Conservation (phyloP, 2,797 vertebrate species). For the Phrynocephalus vlangalii region DNA sequence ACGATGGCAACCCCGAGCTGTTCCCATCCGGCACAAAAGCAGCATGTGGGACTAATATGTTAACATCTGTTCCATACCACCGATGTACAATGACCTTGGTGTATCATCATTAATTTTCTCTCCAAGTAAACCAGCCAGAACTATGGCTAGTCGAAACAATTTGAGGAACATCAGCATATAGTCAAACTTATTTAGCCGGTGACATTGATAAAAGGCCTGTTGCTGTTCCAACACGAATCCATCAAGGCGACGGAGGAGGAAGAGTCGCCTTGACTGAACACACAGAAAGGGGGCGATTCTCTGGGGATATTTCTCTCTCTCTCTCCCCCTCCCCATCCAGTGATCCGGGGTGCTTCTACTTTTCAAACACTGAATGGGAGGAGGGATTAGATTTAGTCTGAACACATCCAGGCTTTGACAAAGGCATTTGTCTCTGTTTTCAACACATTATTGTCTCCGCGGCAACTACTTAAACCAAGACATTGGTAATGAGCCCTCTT, state of each 20-base stretch:
- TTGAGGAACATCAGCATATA: conserved; percentile 67
- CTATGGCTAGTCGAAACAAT: conserved; percentile 64
- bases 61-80: conserved; percentile 69
- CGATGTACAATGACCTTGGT: conserved; percentile 64
- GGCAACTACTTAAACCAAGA: background rate
- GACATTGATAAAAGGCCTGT: conserved; percentile 65
- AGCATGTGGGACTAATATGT: conserved; percentile 60
- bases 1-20: conserved; percentile 25
- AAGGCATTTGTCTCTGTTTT: conserved; percentile 52
- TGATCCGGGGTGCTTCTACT: background rate
- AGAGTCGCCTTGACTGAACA: background rate
- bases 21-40: conserved; percentile 20
- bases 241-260: rapidly evolving
- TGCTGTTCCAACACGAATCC: conserved; percentile 42
- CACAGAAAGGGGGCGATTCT: rapidly evolving
- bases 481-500: rapidly evolving
- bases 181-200: conserved; percentile 64
- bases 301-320: rapidly evolving
- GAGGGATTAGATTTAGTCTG: conserved; percentile 18
- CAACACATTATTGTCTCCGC: background rate
- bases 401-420: background rate
- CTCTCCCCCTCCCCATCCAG: rapidly evolving
- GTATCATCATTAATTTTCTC: conserved; percentile 73
- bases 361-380: conserved; percentile 11
- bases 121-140: conserved; percentile 73